These are phyloP conservation scores for Petrocephalus microphthalmus DNA, from an alignment of 2,113 vertebrate genomes.

Conservation along the genomic window DNA sequence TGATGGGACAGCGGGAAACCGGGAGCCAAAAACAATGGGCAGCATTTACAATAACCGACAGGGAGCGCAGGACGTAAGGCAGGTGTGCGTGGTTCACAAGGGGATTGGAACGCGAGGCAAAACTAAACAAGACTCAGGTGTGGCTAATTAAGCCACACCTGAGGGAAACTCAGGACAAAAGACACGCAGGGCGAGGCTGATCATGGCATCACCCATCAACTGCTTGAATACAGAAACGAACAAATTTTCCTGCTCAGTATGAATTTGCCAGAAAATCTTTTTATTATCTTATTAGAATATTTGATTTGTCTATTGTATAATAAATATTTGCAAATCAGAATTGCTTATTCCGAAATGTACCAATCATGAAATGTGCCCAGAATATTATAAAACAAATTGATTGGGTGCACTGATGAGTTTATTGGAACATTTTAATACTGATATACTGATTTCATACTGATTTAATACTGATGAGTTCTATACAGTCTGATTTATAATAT, in stretches of 20 bases:
- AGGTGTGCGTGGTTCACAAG: too few species aligned
- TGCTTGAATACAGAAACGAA: neutral
- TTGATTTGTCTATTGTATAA: neutral
- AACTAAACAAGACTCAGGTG: too few species aligned
- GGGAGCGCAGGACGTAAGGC: too few species aligned
- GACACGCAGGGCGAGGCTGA: too few species aligned
- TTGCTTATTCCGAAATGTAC: neutral
- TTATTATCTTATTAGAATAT: slow-evolving; percentile 17
- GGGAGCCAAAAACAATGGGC: too few species aligned
- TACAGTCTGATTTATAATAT: slow-evolving; percentile 30
- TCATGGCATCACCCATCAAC: neutral
- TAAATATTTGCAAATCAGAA: neutral
- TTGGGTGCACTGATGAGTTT: neutral
- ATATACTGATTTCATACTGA: too few species aligned
- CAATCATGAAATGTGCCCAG: neutral
- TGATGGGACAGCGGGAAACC: too few species aligned
- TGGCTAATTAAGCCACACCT: too few species aligned
- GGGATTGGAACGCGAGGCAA: too few species aligned
- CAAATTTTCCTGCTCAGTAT: neutral
- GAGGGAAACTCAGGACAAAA: too few species aligned
- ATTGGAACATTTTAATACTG: neutral
- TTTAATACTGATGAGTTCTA: neutral
- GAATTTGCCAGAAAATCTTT: too few species aligned
- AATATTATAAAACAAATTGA: neutral
- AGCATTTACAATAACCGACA: too few species aligned